phyloP scores from a whole-genome alignment of 2,888 invertebrate species.

The Desoria tigrina region DNA sequence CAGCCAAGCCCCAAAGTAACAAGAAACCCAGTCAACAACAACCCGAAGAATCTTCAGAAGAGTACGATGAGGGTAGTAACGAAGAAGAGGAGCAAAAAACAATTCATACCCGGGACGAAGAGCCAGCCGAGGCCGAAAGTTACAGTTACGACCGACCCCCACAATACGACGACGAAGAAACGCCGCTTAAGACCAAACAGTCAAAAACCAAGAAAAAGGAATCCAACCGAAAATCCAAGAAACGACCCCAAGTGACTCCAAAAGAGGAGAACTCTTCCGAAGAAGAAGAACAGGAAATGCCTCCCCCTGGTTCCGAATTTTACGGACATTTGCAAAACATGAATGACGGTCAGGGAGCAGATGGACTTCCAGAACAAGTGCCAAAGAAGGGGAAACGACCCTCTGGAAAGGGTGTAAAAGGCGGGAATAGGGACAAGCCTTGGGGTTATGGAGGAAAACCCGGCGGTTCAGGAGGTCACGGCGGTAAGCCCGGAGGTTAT shows the following conservation, averaged over 20 bases:
- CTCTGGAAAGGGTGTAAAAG: background rate
- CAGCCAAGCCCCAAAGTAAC: background rate
- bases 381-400: background rate
- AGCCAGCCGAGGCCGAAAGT: background rate
- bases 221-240: background rate
- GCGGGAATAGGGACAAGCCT: background rate
- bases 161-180: background rate
- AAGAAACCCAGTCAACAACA: conserved; percentile 8
- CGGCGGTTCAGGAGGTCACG: background rate
- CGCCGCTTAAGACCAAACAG: background rate
- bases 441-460: background rate
- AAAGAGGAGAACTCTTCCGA: conserved; percentile 5
- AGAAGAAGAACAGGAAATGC: conserved; percentile 4
- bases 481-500: conserved; percentile 15
- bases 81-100: background rate
- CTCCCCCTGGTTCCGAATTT: background rate
- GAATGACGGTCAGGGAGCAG: conserved; percentile 13
- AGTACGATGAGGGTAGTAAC: conserved; percentile 25
- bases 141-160: conserved; percentile 18
- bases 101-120: conserved; percentile 3
- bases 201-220: conserved; percentile 5
- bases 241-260: background rate
- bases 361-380: background rate
- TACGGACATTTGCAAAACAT: background rate
- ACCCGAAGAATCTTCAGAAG: conserved; percentile 25